Conservation (phyloP, 2,113 vertebrate species). For the Morone saxatilis region DNA sequence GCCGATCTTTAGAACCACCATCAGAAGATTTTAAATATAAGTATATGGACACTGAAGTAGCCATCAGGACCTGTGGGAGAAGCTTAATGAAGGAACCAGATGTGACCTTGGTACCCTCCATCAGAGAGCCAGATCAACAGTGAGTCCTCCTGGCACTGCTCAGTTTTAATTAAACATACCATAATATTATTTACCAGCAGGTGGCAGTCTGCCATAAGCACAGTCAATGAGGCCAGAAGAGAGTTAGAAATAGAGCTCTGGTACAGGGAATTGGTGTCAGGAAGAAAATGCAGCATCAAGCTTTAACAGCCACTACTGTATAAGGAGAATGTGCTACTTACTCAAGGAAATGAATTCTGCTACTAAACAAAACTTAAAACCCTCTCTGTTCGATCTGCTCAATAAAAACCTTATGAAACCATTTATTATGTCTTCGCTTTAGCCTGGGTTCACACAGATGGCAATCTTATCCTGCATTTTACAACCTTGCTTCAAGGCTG, state of each 20-base stretch:
- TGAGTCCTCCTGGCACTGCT: background rate
- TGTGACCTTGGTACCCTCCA: slow-evolving; percentile 19
- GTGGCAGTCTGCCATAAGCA: slow-evolving; percentile 63
- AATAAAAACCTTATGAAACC: slow-evolving; percentile 22
- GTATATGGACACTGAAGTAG: background rate
- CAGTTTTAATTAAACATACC: background rate
- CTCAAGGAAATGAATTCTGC: slow-evolving; percentile 13
- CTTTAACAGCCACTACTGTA: background rate
- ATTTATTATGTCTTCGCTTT: slow-evolving; percentile 28
- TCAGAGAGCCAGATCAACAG: slow-evolving; percentile 3
- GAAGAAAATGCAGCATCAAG: slow-evolving; percentile 41
- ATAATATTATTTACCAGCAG: slow-evolving; percentile 61
- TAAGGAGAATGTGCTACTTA: slow-evolving; percentile 33
- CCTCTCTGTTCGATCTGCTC: slow-evolving; percentile 9
- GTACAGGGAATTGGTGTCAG: slow-evolving; percentile 46
- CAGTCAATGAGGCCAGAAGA: background rate
- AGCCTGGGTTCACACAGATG: slow-evolving; percentile 7
- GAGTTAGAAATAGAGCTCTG: slow-evolving; percentile 9
- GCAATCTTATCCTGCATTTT: slow-evolving; percentile 7
- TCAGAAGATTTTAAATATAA: slow-evolving; percentile 37
- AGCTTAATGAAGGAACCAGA: slow-evolving; percentile 53
- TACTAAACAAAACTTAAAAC: slow-evolving; percentile 21
- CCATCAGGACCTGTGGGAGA: slow-evolving; percentile 33
- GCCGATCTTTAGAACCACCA: slow-evolving; percentile 13
- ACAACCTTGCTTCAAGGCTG: slow-evolving; percentile 27